phyloP scores from a whole-genome alignment of 2,797 vertebrate species.

The Microcaecilia unicolor region DNA sequence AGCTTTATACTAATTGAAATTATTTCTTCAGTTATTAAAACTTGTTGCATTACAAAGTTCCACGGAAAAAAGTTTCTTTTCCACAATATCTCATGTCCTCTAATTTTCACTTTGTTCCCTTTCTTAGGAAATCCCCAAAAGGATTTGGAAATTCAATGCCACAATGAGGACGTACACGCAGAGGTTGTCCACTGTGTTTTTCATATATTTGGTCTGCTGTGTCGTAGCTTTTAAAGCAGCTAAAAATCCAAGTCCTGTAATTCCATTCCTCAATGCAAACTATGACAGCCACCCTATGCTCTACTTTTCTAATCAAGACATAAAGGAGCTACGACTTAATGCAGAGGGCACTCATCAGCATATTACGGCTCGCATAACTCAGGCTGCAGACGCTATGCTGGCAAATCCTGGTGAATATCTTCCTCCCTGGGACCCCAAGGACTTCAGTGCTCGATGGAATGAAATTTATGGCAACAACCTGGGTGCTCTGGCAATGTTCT shows the following conservation, averaged over 20 bases:
- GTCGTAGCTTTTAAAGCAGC: slow-evolving; percentile 41
- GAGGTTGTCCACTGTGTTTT: slow-evolving; percentile 91
- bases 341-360: slow-evolving; percentile 66
- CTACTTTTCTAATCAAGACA: slow-evolving; percentile 73
- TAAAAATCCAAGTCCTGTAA: slow-evolving; percentile 58
- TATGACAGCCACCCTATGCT: slow-evolving; percentile 93
- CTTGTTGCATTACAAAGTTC: too few relatives aligned
- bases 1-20: too few relatives aligned
- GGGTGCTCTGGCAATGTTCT: slow-evolving; percentile 91
- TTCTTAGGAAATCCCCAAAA: slow-evolving; percentile 56
- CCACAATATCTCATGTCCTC: too few relatives aligned
- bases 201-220: slow-evolving; percentile 75
- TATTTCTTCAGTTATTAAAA: too few relatives aligned
- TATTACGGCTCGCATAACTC: slow-evolving; percentile 65
- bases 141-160: slow-evolving; percentile 71
- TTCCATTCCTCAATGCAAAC: slow-evolving; percentile 84
- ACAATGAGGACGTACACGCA: slow-evolving; percentile 93
- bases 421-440: slow-evolving; percentile 83
- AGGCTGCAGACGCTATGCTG: slow-evolving; percentile 83
- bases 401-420: slow-evolving; percentile 81
- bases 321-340: slow-evolving; percentile 65
- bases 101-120: too few relatives aligned
- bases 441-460: slow-evolving; percentile 92
- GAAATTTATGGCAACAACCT: slow-evolving; percentile 96
- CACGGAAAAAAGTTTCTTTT: too few relatives aligned